Percentiles rank a stretch among this genome's conserved stretches.
These are phyloP conservation scores for Cyclophora punctaria DNA, from an alignment of 2,888 invertebrate genomes.

Conservation along the genomic window DNA sequence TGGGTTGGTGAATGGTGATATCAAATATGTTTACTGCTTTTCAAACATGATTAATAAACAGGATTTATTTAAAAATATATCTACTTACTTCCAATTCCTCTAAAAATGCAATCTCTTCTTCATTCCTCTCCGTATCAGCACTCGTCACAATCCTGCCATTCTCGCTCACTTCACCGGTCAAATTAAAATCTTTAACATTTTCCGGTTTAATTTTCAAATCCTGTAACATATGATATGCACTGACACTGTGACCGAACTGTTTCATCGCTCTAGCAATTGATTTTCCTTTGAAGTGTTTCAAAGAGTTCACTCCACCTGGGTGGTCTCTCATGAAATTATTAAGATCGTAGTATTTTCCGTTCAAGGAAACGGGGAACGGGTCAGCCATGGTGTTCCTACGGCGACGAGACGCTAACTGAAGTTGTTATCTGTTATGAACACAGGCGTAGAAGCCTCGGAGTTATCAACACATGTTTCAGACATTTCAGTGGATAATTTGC, in stretches of 20 bases:
- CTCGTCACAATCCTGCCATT: constrained; percentile 57
- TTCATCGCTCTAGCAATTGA: constrained; percentile 72
- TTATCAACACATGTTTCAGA: no score
- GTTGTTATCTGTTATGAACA: not conserved
- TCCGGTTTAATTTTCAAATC: constrained; percentile 73
- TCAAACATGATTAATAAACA: no score
- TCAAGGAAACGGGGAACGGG: constrained; percentile 52
- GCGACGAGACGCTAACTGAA: not conserved
- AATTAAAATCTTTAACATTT: constrained; percentile 58
- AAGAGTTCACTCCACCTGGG: constrained; percentile 82
- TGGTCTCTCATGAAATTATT: constrained; percentile 80
- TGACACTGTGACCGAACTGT: constrained; percentile 75
- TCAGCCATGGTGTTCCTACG: constrained; percentile 12
- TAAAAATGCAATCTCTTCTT: constrained; percentile 49
- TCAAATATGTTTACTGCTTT: no score
- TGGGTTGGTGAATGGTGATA: no score
- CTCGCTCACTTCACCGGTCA: constrained; percentile 52
- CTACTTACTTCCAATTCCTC: constrained; percentile 58
- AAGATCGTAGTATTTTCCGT: constrained; percentile 77
- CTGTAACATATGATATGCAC: constrained; percentile 78
- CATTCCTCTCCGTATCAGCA: constrained; percentile 36
- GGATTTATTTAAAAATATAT: no score
- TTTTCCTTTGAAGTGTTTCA: constrained; percentile 73
- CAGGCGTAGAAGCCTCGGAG: no score
- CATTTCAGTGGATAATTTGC: no score